Conservation (phyloP, 2,797 vertebrate species). For the Neoniphon sammara region DNA sequence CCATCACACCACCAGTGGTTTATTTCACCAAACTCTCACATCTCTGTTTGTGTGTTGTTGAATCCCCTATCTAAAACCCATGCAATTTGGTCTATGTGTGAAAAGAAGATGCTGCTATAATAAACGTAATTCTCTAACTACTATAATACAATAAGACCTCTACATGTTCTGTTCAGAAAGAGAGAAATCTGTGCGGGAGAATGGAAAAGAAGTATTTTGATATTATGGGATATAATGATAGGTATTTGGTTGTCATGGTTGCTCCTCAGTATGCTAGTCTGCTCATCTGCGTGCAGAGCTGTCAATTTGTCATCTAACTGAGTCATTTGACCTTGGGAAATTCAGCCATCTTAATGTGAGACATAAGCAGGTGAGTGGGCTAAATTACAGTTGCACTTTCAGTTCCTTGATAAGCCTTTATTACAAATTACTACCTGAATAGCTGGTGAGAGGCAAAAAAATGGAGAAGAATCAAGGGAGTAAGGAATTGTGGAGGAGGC, state of each 20-base stretch:
- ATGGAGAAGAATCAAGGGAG: slow-evolving; percentile 24
- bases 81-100: too few relatives aligned
- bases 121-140: too few relatives aligned
- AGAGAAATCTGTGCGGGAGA: too few relatives aligned
- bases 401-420: slow-evolving; percentile 58
- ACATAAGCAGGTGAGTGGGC: slow-evolving; percentile 62
- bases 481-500: slow-evolving; percentile 38
- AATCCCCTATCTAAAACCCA: too few relatives aligned
- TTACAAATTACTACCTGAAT: slow-evolving; percentile 56
- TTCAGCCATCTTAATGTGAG: slow-evolving; percentile 59
- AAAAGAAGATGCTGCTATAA: too few relatives aligned
- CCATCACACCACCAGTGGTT: too few relatives aligned
- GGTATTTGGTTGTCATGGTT: slow-evolving; percentile 57
- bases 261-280: slow-evolving; percentile 33
- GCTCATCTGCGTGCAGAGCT: slow-evolving; percentile 6
- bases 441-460: slow-evolving; percentile 29
- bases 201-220: slow-evolving; percentile 4
- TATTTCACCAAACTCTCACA: too few relatives aligned
- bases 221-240: slow-evolving; percentile 37
- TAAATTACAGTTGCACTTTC: slow-evolving; percentile 43
- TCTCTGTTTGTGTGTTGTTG: too few relatives aligned
- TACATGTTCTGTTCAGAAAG: too few relatives aligned
- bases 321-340: slow-evolving; percentile 73
- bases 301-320: slow-evolving; percentile 49
- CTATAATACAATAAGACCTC: too few relatives aligned